phyloP scores from a whole-genome alignment of 2,888 invertebrate species.

The Ophion obscuratus region DNA sequence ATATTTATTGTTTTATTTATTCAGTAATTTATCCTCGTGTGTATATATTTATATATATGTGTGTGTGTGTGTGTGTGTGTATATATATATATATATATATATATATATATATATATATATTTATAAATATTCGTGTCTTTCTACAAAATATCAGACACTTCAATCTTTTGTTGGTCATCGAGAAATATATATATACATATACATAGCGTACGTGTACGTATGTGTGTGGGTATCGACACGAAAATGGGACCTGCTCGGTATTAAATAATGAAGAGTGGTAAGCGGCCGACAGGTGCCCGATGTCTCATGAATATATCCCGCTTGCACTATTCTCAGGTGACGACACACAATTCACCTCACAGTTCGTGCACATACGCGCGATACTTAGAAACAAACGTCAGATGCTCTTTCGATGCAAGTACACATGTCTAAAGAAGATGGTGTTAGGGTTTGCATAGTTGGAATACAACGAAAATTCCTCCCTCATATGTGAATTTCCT shows the following conservation, averaged over 20 bases:
- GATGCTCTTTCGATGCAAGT: neutral
- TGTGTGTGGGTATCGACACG: slow-evolving; percentile 18
- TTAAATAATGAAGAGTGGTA: slow-evolving; percentile 65
- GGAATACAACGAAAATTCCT: neutral
- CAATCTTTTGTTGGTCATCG: neutral
- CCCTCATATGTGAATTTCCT: too few species aligned
- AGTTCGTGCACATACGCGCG: neutral
- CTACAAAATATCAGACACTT: neutral
- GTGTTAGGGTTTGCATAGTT: neutral
- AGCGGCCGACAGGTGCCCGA: slow-evolving; percentile 65
- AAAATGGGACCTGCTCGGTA: slow-evolving; percentile 64
- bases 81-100: neutral
- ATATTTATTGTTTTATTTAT: neutral
- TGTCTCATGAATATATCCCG: slow-evolving; percentile 60
- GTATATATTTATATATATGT: neutral
- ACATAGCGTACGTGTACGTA: neutral
- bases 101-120: too few species aligned
- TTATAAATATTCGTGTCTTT: neutral
- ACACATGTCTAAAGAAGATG: neutral
- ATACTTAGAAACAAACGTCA: neutral
- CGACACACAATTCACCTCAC: slow-evolving; percentile 12
- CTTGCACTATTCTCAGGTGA: slow-evolving; percentile 47
- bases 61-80: too few species aligned
- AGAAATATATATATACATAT: neutral
- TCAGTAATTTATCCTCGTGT: neutral